These are phyloP conservation scores for Blennius ocellaris DNA, from an alignment of 2,113 vertebrate genomes.

Conservation along the genomic window DNA sequence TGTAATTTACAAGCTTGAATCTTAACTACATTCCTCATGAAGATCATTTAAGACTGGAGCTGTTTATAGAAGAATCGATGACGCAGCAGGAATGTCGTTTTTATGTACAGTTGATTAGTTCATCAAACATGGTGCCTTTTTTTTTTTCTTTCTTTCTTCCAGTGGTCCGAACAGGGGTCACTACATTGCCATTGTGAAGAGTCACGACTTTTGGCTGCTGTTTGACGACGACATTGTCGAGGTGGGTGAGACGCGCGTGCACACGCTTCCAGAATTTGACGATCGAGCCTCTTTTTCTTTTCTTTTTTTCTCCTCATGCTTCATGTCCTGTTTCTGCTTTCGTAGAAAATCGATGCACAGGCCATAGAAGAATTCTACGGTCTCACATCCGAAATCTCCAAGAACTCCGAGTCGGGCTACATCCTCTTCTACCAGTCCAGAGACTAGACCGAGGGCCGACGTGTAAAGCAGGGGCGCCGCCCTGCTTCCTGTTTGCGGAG, in stretches of 20 bases:
- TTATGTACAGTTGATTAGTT: too few species aligned
- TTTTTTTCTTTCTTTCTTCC: slow-evolving; percentile 36
- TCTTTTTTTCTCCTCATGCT: too few species aligned
- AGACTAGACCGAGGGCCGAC: slow-evolving; percentile 85
- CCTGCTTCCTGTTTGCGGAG: slow-evolving; percentile 34
- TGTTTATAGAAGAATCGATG: too few species aligned
- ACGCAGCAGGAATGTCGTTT: too few species aligned
- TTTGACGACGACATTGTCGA: slow-evolving; percentile 98
- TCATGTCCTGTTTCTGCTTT: slow-evolving; percentile 20
- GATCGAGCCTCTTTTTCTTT: too few species aligned
- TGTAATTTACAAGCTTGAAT: too few species aligned
- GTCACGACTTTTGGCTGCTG: slow-evolving; percentile 97
- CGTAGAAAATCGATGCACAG: slow-evolving; percentile 98
- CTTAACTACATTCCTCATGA: too few species aligned
- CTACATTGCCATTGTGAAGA: slow-evolving; percentile 98
- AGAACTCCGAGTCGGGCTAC: slow-evolving; percentile 98
- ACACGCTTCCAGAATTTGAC: too few species aligned
- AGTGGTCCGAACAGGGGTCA: slow-evolving; percentile 97
- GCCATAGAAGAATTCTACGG: slow-evolving; percentile 99
- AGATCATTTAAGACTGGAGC: too few species aligned
- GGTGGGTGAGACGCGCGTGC: slow-evolving; percentile 79
- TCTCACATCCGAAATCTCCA: slow-evolving; percentile 98
- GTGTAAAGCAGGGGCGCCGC: slow-evolving; percentile 43
- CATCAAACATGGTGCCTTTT: too few species aligned
- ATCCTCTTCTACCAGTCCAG: slow-evolving; percentile 99